Percentiles rank a stretch among this genome's conserved stretches.
phyloP scores from a whole-genome alignment of 2,113 vertebrate species.

The Dromiciops gliroides region DNA sequence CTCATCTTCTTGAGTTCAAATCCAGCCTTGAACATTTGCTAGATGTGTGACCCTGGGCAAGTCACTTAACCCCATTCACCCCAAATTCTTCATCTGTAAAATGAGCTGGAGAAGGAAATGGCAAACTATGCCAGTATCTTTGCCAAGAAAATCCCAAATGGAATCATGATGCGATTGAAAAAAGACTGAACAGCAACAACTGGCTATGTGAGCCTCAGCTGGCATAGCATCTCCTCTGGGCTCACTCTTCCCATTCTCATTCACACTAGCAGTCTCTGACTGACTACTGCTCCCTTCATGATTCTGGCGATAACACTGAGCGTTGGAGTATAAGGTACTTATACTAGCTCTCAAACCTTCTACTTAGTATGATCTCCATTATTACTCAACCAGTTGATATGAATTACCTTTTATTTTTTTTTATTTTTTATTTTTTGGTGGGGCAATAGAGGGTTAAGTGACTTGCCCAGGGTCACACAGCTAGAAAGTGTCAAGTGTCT shows the following conservation, averaged over 20 bases:
- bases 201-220: neutral
- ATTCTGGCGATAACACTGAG: neutral
- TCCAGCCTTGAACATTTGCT: neutral
- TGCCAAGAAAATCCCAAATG: neutral
- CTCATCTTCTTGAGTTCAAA: neutral
- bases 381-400: neutral
- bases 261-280: neutral
- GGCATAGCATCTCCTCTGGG: neutral
- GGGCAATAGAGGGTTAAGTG: no score
- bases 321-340: neutral
- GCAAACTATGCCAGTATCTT: no score
- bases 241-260: neutral
- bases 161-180: neutral
- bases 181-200: neutral
- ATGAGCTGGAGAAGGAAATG: neutral
- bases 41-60: neutral
- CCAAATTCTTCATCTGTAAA: neutral
- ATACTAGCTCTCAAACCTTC: neutral
- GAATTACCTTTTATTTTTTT: neutral
- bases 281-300: neutral
- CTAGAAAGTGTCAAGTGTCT: no score
- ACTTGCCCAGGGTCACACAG: no score
- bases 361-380: neutral
- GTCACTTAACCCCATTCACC: neutral
- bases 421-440: no score